Evolutionary conservation across 2,113 vertebrate genomes (phyloP), one percentile per base, ranked within the genome.

Genomic region (Cottus gobio): DNA sequence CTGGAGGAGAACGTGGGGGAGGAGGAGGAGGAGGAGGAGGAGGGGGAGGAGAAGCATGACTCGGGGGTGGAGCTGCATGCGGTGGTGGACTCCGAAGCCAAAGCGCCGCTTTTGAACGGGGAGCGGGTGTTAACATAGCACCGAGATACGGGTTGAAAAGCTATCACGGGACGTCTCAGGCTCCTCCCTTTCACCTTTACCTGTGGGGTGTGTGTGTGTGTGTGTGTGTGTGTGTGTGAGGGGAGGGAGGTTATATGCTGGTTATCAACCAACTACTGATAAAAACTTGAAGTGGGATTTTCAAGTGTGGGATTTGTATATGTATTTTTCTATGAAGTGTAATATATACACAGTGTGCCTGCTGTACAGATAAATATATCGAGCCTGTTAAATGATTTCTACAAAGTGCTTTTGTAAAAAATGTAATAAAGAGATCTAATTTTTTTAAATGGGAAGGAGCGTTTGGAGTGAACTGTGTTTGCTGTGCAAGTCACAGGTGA

Each of bases 401-500:
- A 89, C 75, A 34, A 70, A 76, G 69, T 50, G 60, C n/a, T 79
- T 76, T 87, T 85, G 62, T 72, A 73, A 85, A 80, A 82, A 82
- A 68, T 83, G 64, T 77, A 84, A 78, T 88, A 77, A 79, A 88
- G 81, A 90, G 57, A 68, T 89, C 44, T 72, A 86, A 65, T 83
- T 88, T 89, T 90, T 79, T 73, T n/a, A 44, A 75, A 79, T 73
- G 57, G 75, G 68, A 84, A 74, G 1, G n/a, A 68, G 8, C 54
- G 60, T 67, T 71, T 84, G 63, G 64, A 31, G 31, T 88, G 63
- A 68, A 31, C 71, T 89, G 82, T 85, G 80, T 83, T 87, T 88
- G 71, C 86, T 90, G 83, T 91, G 89, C 82, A 89, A 90, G 80
- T 89, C 87, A 91, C 93, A 92, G 87, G 64, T 89, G 72, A 75